Base-by-base conservation (phyloP, 2,113 vertebrate species). In the Semnornis frantzii region DNA sequence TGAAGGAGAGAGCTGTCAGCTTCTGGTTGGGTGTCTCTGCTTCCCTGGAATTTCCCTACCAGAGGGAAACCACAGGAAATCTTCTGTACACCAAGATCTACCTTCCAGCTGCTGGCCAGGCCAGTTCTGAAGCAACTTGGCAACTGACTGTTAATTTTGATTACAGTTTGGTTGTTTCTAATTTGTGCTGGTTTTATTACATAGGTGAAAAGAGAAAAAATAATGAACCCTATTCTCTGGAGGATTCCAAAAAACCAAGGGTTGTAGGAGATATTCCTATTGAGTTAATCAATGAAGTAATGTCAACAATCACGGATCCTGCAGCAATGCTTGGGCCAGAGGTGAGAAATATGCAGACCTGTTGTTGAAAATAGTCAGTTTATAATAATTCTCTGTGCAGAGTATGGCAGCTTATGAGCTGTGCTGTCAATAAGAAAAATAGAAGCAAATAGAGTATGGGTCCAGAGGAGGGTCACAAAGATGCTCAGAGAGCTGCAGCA, bases 221-320 rank as follows among this genome's bases (percentile, higher is more conserved):
- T 44, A 98, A 98, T 15, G 99, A 99, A 59, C 96, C 98, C 10
- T 98, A 98, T 76, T 89, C 97, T 82, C 82, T 98, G n/a, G 99
- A 99, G 94, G 99, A 99, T 73, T 98, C 97, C 59, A 99, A 99
- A 97, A 98, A 97, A 91, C 98, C 98, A 23, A 97, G 98, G 58
- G 98, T 99, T 90, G 97, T 99, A 82, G 99, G 99, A 31, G 99
- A 99, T 97, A 99, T 99, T 97, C 99, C 99, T 37, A 97, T 99
- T 98, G 99, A 99, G 84, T 97, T 99, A 93, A 99, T 99, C 96
- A 99, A 98, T 10, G 99, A 99, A 97, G 99, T 99, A 84, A 99
- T 99, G 37, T 98, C 99, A 34, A 99, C 99, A 82, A 99, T 99
- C 95, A 98, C 99, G 18, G 99, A 99, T 96, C 99, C 99, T 81